Evolutionary conservation across 2,113 vertebrate genomes (phyloP).

Genomic region (Protobothrops mucrosquamatus): DNA sequence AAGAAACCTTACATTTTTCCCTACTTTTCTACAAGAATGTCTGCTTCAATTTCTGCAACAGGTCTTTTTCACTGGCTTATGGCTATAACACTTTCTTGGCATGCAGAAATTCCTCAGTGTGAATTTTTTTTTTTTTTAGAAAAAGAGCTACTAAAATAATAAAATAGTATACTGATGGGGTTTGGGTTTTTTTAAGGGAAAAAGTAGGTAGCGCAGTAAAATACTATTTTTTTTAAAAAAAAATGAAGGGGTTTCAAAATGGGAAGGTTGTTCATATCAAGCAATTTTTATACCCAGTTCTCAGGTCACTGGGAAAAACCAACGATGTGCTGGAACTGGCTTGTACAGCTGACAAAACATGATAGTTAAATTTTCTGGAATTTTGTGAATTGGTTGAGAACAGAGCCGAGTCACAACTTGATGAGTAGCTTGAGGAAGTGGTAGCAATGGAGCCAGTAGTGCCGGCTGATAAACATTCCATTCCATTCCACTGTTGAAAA

Average conservation of each 20-base stretch:
- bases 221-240: neutral
- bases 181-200: neutral
- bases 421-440: neutral
- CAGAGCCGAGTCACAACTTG: neutral
- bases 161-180: neutral
- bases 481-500: neutral
- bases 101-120: no score
- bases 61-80: no score
- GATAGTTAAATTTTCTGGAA: neutral
- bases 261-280: neutral
- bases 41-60: no score
- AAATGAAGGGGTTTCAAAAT: neutral
- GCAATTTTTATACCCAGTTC: neutral
- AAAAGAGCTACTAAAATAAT: neutral
- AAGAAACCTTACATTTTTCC: no score
- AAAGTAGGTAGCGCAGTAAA: neutral
- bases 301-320: neutral
- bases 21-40: no score
- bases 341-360: neutral
- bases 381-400: neutral
- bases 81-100: no score
- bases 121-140: no score
- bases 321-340: neutral
- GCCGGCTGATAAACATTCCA: neutral
- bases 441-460: neutral